Evolutionary conservation across 2,888 invertebrate genomes (phyloP), one percentile per base, ranked within the genome.

Genomic region (Polydrusus cervinus): DNA sequence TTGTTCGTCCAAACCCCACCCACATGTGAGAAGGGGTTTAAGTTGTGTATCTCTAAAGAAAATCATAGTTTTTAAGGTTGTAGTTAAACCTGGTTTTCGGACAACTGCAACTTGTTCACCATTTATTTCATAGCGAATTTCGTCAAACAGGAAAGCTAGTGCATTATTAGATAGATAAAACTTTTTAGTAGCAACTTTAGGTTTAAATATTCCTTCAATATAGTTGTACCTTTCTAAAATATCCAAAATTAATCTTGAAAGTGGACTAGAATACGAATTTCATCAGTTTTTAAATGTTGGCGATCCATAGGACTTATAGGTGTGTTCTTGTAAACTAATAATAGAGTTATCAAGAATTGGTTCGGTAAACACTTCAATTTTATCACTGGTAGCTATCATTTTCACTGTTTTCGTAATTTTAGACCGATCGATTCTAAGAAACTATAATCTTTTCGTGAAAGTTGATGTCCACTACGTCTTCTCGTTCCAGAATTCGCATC

Each of bases 281-380:
- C 65, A n/a, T 74, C 60, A 20, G 64, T 70, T 38, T 64, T 49
- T 43, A 43, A 62, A 51, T 10, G 60, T 51, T 60, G 49, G 53
- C n/a, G 61, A 75, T 10, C 49, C 70, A 61, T 57, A 71, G 14
- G 69, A 69, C 25, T 74, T 74, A 62, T 74, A 69, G n/a, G 30
- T 30, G 7, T 74, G 68, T 9, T 62, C 62, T 14, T 69, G 34
- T 49, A 71, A 45, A 40, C 61, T 67, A 13, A 61, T 51, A 20
- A 61, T 18, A 1, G 67, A 62, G n/a, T 51, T 20, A 61, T 71
- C 62, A 11, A 67, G 53, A 3, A 72, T 14, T 11, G 34, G 55
- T 49, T 76, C 55, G 0, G 30, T 30, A 30, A 30, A 30, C 3
- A 30, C 30, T 30, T 30, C 30, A 30, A 30, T 30, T 30, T 30